Evolutionary conservation across 1,140 invertebrate genomes (phyloP).

Genomic region (Cyclina sinensis): DNA sequence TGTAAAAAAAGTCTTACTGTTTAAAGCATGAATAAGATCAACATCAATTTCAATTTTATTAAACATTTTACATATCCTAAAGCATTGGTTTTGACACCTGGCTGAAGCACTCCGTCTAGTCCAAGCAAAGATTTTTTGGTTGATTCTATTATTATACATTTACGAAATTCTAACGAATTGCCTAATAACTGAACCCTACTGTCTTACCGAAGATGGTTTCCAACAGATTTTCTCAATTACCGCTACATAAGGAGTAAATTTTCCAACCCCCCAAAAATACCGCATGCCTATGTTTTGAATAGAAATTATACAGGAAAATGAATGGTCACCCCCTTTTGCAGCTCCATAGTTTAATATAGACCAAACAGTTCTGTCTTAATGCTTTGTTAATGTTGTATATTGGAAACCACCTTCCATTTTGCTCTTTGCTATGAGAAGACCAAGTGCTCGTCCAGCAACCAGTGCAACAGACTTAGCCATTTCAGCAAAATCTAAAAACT

Average conservation of each 20-base stretch:
- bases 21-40: background rate
- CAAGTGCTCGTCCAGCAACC: too few species aligned
- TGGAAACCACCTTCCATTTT: slow-evolving; percentile 24
- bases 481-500: slow-evolving; percentile 2
- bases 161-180: background rate
- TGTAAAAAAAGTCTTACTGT: background rate
- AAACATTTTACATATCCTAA: slow-evolving; percentile 12
- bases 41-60: background rate
- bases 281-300: slow-evolving; percentile 41
- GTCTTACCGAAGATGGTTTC: background rate
- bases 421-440: background rate
- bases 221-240: slow-evolving; percentile 39
- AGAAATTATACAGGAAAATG: slow-evolving; percentile 27
- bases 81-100: slow-evolving; percentile 1
- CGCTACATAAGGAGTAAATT: slow-evolving; percentile 37
- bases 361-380: background rate
- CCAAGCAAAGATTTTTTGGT: slow-evolving; percentile 9
- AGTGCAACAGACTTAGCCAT: too few species aligned
- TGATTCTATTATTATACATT: background rate
- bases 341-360: slow-evolving; percentile 24
- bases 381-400: slow-evolving; percentile 27
- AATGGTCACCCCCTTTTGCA: slow-evolving; percentile 4
- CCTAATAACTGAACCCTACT: background rate
- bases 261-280: slow-evolving; percentile 31
- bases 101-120: background rate